phyloP scores from a whole-genome alignment of 2,888 invertebrate genomes.

The Drosophila neutralis region DNA sequence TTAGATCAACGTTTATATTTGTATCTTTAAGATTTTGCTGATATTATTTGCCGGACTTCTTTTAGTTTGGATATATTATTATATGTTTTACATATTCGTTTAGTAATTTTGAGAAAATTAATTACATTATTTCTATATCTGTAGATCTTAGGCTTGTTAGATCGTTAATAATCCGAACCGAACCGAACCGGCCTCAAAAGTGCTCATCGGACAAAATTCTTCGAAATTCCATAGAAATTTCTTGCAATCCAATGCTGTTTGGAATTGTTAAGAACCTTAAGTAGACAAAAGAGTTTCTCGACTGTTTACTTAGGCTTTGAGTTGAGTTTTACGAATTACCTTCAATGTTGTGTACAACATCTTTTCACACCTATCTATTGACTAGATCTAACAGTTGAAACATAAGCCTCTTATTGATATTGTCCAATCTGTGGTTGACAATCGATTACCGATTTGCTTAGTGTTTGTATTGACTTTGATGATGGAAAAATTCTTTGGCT shows the following conservation, averaged over 20 bases:
- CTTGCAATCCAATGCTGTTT: not conserved
- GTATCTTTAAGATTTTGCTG: not conserved
- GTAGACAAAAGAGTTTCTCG: not conserved
- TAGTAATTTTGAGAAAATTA: not conserved
- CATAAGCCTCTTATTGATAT: not conserved
- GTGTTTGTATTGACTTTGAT: not conserved
- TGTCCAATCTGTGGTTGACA: not conserved
- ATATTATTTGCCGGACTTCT: not conserved
- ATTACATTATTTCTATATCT: not conserved
- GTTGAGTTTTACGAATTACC: not conserved
- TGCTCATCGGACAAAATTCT: not conserved
- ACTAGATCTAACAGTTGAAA: not conserved
- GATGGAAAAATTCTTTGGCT: not conserved
- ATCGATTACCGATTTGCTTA: not conserved
- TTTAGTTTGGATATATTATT: too few relatives aligned
- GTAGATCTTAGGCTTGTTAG: not conserved
- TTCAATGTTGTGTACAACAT: not conserved
- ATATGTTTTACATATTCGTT: not conserved
- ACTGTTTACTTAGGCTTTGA: not conserved
- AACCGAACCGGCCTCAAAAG: too few relatives aligned
- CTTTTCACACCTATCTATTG: slow-evolving; percentile 2
- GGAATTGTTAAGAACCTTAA: not conserved
- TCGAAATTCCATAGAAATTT: not conserved
- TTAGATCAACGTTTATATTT: not conserved
- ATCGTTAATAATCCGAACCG: too few relatives aligned